Evolutionary conservation across 2,888 invertebrate genomes (phyloP), one percentile per base, ranked within the genome.

Genomic region (Napeogenes sylphis): DNA sequence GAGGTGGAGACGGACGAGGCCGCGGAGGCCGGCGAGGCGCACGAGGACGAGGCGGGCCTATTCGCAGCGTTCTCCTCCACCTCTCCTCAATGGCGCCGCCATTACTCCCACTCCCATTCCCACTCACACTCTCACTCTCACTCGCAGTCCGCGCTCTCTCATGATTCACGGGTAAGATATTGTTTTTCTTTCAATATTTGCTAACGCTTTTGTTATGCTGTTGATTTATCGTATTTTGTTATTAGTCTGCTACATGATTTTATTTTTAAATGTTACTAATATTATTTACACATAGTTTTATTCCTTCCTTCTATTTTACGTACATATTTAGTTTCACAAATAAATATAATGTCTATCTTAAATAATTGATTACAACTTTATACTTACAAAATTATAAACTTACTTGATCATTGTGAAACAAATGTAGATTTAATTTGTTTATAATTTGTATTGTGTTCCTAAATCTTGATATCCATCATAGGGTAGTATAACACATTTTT

Each of bases 1-100:
- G 82, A 92, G 75, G 84, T 91, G 72, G 84, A 92, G 78, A 85
- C 92, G 64, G 82, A 92, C 83, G 84, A 92, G 78, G 82, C 92
- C 70, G 75, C 82, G 32, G 85, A 91, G 72, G 72, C 2, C 66
- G 91, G 70, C 74, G 75, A 72, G 75, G 82, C 81, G 64, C 81
- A 72, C 70, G 77, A 81, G 53, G 82, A 85, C 62, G 83, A 90
- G 71, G 83, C 86, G 57, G 84, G 82, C 0, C 74, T 88, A 51
- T 90, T 90, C 77, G 90, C 90, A 12, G 89, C 90, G 46, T 90
- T 90, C 84, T 85, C 84, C 62, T 83, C 82, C 78, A 90, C 90
- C 33, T 90, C 87, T 53, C 91, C 89, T 60, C 91, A 90, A 74
- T 91, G 88, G 86, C 69, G 87, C 3, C 74, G 88, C 0, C 87